These are phyloP conservation scores for Crematogaster levior DNA, from an alignment of 2,888 invertebrate genomes.

Conservation along the genomic window DNA sequence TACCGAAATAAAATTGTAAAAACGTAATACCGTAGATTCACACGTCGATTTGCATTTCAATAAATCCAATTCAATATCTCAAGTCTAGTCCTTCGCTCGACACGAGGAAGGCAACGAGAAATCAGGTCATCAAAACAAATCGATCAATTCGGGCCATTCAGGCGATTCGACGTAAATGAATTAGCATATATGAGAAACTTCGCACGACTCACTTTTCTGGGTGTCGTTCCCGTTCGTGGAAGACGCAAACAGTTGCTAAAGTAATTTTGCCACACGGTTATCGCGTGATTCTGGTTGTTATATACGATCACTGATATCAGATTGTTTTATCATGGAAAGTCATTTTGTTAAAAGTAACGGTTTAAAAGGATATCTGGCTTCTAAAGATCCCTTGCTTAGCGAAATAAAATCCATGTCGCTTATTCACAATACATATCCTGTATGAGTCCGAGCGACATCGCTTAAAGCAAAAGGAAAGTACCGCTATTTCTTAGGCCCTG, in stretches of 20 bases:
- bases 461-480: constrained; percentile 78
- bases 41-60: background rate
- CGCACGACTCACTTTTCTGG: constrained; percentile 33
- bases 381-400: background rate
- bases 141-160: constrained; percentile 49
- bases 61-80: background rate
- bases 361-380: background rate
- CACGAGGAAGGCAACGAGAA: constrained; percentile 54
- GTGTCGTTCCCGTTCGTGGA: constrained; percentile 5
- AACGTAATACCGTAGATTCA: background rate
- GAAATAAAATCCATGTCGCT: constrained; percentile 56
- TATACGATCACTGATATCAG: background rate
- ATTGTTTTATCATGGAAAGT: background rate
- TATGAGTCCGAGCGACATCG: constrained; percentile 49
- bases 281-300: background rate
- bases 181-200: constrained; percentile 62
- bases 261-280: background rate
- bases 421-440: constrained; percentile 19
- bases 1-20: background rate
- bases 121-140: constrained; percentile 70
- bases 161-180: constrained; percentile 60
- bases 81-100: constrained; percentile 38
- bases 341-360: background rate
- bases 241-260: background rate
- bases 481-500: constrained; percentile 78